These are phyloP conservation scores for Acipenser oxyrinchus DNA, from an alignment of 2,797 vertebrate species.

Conservation along the genomic window DNA sequence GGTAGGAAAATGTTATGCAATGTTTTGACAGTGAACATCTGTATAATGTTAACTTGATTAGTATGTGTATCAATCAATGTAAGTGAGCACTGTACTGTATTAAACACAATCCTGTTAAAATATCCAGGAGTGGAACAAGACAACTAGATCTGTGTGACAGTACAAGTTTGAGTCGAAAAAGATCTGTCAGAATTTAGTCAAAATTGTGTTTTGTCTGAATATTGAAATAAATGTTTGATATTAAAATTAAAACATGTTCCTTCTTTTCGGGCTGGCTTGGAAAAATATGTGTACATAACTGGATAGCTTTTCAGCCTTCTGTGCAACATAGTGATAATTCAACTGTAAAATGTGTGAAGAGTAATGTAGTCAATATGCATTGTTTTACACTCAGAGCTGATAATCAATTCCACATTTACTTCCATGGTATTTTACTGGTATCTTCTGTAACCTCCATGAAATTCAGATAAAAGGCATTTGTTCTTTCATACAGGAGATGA, in stretches of 20 bases:
- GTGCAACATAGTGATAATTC: too few species aligned
- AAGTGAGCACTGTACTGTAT: slow-evolving; percentile 61
- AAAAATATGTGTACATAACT: neutral
- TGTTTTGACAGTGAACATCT: slow-evolving; percentile 17
- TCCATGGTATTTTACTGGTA: too few species aligned
- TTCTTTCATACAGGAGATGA: too few species aligned
- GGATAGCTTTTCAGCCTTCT: too few species aligned
- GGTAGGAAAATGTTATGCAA: slow-evolving; percentile 10
- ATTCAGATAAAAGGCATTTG: too few species aligned
- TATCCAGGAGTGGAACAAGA: neutral
- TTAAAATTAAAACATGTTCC: slow-evolving; percentile 31
- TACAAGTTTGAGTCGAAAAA: slow-evolving; percentile 4
- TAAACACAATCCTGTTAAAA: slow-evolving; percentile 45
- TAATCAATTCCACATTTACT: too few species aligned
- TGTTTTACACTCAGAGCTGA: too few species aligned
- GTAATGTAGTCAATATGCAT: too few species aligned
- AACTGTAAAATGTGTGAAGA: too few species aligned
- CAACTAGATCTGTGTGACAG: neutral
- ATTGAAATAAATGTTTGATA: slow-evolving; percentile 60
- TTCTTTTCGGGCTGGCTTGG: slow-evolving; percentile 9
- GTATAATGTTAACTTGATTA: slow-evolving; percentile 47
- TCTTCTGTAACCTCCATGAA: too few species aligned
- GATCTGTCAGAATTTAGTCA: slow-evolving; percentile 26
- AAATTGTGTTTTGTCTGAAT: slow-evolving; percentile 40
- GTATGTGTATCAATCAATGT: slow-evolving; percentile 62